Evolutionary conservation across 2,113 vertebrate genomes (phyloP), one percentile per base, ranked within the genome.

Genomic region (Pandion haliaetus): DNA sequence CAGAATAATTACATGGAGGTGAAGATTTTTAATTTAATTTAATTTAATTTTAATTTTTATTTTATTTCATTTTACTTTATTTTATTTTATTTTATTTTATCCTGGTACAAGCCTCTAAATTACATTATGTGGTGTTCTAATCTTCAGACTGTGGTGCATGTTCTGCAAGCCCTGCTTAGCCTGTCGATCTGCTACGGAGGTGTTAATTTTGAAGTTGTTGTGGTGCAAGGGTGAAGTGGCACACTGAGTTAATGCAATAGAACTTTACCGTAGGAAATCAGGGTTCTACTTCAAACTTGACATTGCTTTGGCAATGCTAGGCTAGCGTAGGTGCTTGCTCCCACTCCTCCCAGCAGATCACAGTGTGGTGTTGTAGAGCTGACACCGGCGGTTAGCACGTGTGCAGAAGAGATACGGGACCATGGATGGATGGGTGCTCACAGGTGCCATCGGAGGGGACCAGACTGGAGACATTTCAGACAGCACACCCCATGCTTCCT

Each of bases 351-450:
- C 69, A 47, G 52, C 69, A 71, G 77, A 34, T 52, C 42, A 16
- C 19, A 38, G 29, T 3, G 24, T 24, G 18, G 65, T 23, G 76
- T 17, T 50, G 67, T 17, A 57, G 62, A 81, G 63, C 70, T 73
- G 87, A 78, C 73, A 65, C 26, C 2, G 6, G 58, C 38, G 67
- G 23, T 32, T 40, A 38, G 31, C 4, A 2, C 7, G 3, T 14
- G 13, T 21, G 58, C 47, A 15, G 59, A 17, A 59, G 52, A 47
- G 38, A 34, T n/a, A 31, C 0, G 5, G 42, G 65, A 31, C 15
- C n/a, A 40, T 0, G 0, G 66, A 42, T 19, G 65, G 80, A 82
- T 1, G 1, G 31, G 38, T 2, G 5, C 47, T 59, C 29, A 29
- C 12, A 57, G 49, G 24, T 6, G 0, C 32, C 5, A 2, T 62